A percentile compares a stretch with the other conserved stretches of the same genome.
Conservation (phyloP, 1,140 invertebrate genomes). For the Reticulitermes speratus region DNA sequence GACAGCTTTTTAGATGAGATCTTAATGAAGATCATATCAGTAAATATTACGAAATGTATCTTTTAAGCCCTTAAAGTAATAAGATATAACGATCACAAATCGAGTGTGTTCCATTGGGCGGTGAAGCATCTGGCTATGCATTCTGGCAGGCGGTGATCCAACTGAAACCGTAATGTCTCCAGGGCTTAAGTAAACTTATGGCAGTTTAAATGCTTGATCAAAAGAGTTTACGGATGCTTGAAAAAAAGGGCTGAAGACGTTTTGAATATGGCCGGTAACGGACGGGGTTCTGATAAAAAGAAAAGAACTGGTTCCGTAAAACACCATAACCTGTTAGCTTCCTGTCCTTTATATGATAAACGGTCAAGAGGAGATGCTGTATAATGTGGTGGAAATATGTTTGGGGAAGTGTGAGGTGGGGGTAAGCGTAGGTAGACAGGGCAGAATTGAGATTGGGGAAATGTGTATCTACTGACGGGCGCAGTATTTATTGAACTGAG, state of each 20-base stretch:
- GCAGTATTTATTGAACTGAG: no score
- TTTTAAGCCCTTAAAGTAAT: no score
- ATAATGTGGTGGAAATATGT: neutral
- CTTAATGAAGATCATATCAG: no score
- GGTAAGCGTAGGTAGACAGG: no score
- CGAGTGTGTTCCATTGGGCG: neutral
- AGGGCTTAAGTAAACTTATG: neutral
- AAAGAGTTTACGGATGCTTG: neutral
- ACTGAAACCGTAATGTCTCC: no score
- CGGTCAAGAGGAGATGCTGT: neutral
- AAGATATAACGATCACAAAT: no score
- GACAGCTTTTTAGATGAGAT: no score
- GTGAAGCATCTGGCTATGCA: neutral
- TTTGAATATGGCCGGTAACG: slow-evolving; percentile 5
- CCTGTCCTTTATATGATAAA: neutral
- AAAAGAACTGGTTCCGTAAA: neutral
- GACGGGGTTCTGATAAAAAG: neutral
- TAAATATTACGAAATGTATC: no score
- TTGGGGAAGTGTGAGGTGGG: neutral
- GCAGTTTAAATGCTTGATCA: neutral
- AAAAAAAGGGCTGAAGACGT: neutral
- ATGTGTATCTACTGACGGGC: no score
- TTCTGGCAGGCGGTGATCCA: no score
- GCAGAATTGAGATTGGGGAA: no score
- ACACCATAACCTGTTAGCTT: neutral